phyloP scores from a whole-genome alignment of 2,797 vertebrate genomes.

The Spondyliosoma cantharus region DNA sequence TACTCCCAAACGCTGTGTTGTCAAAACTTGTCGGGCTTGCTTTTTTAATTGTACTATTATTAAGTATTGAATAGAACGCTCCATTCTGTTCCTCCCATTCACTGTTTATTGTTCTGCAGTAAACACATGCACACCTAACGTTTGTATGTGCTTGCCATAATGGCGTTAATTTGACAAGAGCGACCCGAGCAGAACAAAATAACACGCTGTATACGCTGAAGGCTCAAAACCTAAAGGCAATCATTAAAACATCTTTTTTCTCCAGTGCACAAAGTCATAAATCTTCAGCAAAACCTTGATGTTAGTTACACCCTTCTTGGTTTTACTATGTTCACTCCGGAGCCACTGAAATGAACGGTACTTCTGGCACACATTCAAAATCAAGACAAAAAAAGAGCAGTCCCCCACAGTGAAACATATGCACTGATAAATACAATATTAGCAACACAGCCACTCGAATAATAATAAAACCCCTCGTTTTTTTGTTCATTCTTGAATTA shows the following conservation, averaged over 20 bases:
- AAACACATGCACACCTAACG: not conserved
- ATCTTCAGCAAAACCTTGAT: not conserved
- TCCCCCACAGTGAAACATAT: not conserved
- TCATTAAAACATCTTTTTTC: conserved; percentile 1
- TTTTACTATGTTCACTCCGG: not conserved
- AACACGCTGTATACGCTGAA: fast-evolving
- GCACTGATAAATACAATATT: not conserved
- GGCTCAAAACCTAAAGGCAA: not conserved
- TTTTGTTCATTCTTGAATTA: not conserved
- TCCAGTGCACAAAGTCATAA: not conserved
- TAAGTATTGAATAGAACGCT: not conserved
- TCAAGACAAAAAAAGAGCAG: not conserved
- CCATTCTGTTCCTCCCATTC: not conserved
- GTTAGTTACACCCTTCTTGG: not conserved
- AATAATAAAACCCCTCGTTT: not conserved
- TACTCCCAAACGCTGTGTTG: conserved; percentile 20
- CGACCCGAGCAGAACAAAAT: not conserved
- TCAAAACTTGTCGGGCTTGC: conserved; percentile 41
- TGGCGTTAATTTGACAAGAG: not conserved
- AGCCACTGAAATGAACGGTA: not conserved
- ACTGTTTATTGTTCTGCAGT: conserved; percentile 18
- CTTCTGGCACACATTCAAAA: conserved; percentile 1
- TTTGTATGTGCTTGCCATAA: not conserved
- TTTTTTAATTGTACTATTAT: conserved; percentile 30
- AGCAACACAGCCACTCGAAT: not conserved